Percentiles rank a stretch among this genome's conserved stretches.
These are phyloP conservation scores for Limnodromus scolopaceus DNA, from an alignment of 2,797 vertebrate genomes.

Conservation along the genomic window DNA sequence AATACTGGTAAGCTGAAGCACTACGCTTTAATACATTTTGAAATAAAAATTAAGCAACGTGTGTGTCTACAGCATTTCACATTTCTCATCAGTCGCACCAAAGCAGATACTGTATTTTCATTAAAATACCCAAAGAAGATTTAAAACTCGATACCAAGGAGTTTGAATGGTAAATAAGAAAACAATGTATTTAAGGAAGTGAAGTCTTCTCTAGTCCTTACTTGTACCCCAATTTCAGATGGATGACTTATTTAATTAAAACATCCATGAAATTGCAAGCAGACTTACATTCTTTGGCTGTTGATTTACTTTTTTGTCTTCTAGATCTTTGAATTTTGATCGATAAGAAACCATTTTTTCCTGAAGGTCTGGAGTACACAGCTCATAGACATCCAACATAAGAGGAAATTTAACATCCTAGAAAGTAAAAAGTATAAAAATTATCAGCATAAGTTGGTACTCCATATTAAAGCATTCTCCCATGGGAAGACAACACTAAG, in stretches of 20 bases:
- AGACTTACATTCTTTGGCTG: constrained; percentile 87
- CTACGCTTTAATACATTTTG: neutral
- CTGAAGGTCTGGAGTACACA: constrained; percentile 93
- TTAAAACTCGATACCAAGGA: neutral
- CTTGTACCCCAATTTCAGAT: neutral
- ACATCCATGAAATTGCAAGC: accelerated
- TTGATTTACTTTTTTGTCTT: constrained; percentile 93
- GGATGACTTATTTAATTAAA: neutral
- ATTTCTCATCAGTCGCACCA: neutral
- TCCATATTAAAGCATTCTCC: neutral
- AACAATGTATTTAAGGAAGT: neutral
- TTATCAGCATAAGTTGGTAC: neutral
- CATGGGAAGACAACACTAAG: neutral
- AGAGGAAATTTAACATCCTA: constrained; percentile 99
- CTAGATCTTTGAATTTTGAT: constrained; percentile 96
- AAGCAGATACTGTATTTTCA: neutral
- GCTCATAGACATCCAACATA: constrained; percentile 96
- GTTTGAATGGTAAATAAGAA: neutral
- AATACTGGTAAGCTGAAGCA: neutral
- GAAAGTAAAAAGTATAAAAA: neutral
- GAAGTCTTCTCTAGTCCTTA: neutral
- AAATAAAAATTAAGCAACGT: neutral
- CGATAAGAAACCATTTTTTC: constrained; percentile 93
- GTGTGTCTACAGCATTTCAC: neutral
- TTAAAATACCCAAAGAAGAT: neutral